Evolutionary conservation across 2,113 vertebrate genomes (phyloP).

Genomic region (Mustela lutreola): DNA sequence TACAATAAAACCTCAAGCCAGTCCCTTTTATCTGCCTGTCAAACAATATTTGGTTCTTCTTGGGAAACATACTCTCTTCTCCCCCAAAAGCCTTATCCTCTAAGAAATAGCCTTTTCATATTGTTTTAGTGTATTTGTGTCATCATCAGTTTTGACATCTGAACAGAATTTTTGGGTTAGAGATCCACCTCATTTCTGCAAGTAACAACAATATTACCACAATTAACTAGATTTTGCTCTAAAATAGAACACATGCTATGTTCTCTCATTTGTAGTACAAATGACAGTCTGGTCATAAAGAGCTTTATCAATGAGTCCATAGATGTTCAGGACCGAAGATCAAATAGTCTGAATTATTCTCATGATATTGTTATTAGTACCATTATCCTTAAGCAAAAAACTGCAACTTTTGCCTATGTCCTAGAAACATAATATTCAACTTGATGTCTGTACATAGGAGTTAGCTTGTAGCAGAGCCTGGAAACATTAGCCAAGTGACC

Average conservation of each 20-base stretch:
- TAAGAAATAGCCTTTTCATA: not conserved
- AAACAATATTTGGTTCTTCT: conserved; percentile 3
- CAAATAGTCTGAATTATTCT: not conserved
- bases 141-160: not conserved
- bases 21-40: not conserved
- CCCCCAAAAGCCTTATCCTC: not conserved
- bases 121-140: not conserved
- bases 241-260: not conserved
- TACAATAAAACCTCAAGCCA: not conserved
- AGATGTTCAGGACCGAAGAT: not conserved
- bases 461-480: not conserved
- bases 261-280: not conserved
- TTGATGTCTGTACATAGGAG: not conserved
- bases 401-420: not conserved
- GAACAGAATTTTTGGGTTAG: not conserved
- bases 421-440: not conserved
- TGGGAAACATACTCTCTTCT: not conserved
- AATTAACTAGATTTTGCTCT: not conserved
- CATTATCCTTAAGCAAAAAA: not conserved
- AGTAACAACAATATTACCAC: not conserved
- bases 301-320: not conserved
- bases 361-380: not conserved
- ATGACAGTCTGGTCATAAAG: not conserved
- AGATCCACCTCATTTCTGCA: not conserved
- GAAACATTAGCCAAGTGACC: not conserved